Evolutionary conservation across 2,113 vertebrate genomes (phyloP).

Genomic region (Callocephalon fimbriatum): DNA sequence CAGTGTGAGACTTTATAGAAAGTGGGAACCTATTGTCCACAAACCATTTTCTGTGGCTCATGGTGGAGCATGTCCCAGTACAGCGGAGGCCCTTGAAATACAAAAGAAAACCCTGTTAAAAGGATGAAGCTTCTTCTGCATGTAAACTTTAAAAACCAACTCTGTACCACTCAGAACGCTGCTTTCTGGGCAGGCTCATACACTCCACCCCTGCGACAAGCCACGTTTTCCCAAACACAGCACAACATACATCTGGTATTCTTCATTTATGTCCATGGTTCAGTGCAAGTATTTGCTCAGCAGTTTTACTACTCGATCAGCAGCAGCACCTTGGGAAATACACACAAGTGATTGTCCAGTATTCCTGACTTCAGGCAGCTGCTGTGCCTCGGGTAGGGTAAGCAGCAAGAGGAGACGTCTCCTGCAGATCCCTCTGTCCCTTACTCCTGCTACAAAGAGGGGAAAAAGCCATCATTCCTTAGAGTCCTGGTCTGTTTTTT

Average conservation of each 20-base stretch:
- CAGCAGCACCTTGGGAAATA: not conserved
- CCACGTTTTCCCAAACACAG: not conserved
- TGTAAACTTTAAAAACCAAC: constrained; percentile 10
- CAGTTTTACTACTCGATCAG: not conserved
- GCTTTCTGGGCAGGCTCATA: not conserved
- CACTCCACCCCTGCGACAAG: not conserved
- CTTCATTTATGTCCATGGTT: not conserved
- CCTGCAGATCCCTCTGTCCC: not conserved
- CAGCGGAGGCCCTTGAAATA: constrained; percentile 29
- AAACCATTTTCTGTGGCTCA: not conserved
- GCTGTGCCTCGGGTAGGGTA: not conserved
- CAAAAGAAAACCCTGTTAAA: constrained; percentile 20
- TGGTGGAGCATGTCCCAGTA: not conserved
- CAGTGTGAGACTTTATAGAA: constrained; percentile 33
- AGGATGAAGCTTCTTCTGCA: not conserved
- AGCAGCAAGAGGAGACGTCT: not conserved
- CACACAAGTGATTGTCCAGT: not conserved
- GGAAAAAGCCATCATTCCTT: not conserved
- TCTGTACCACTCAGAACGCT: not conserved
- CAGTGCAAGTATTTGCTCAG: not conserved
- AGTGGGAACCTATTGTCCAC: constrained; percentile 45
- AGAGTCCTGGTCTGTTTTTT: constrained; percentile 51
- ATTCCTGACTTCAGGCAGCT: not conserved
- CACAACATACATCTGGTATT: not conserved
- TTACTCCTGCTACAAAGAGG: not conserved